Evolutionary conservation across 2,888 invertebrate species (phyloP), one percentile per base, ranked within the genome.

Genomic region (Agrypnus murinus): DNA sequence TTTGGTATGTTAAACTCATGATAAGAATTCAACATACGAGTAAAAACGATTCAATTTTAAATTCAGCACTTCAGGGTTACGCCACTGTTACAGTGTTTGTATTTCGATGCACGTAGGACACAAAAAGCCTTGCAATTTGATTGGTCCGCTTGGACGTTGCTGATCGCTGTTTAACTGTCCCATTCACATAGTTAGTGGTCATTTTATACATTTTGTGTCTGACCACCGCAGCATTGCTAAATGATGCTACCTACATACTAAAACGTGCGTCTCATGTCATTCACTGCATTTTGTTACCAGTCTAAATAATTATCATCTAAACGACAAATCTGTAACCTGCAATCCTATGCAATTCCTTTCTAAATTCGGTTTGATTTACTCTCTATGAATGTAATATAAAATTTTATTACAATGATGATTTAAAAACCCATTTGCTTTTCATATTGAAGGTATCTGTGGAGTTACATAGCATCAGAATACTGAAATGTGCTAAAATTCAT

Each of bases 131-230:
- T 71, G 77, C 77, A 79, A 80, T 80, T 77, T 79, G 80, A 81
- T 81, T 81, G 81, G 79, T 75, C 78, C 77, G 77, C 74, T 80
- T 76, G 80, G 80, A 79, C 77, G 75, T 77, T 74, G 78, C 77
- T 77, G 80, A 79, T 80, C 78, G 77, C 75, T 79, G 79, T 80
- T 80, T 80, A 80, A 81, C 80, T 78, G 80, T 77, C 79, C 79
- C 77, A 80, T 80, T 79, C 78, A 79, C 77, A 78, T 79, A 75
- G 76, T 75, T 74, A 77, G 74, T 74, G 74, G 77, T 75, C 74
- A 75, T 79, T 77, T 75, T 74, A 74, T 73, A 76, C 77, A 76
- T 75, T 77, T 75, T 78, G 75, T 75, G 77, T 79, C 78, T 79
- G 77, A 69, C 72, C 74, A 74, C 73, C 73, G 58, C 74, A 71